A percentile compares a stretch with the other conserved stretches of the same genome.
phyloP scores from a whole-genome alignment of 2,888 invertebrate genomes.

The Laothoe populi region DNA sequence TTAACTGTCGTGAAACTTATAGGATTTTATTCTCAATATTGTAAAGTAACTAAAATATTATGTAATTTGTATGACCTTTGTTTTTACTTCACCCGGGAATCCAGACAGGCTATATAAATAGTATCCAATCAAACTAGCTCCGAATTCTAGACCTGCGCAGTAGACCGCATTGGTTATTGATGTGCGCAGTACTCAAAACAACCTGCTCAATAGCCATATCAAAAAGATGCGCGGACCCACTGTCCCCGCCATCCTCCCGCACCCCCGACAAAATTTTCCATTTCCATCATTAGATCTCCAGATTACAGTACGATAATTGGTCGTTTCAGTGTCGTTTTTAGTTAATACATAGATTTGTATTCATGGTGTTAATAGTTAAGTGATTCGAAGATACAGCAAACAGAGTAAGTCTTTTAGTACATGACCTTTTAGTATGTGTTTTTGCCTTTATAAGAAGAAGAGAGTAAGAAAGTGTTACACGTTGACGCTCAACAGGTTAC shows the following conservation, averaged over 20 bases:
- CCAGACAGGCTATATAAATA: background rate
- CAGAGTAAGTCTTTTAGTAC: background rate
- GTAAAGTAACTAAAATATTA: too few relatives aligned
- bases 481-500: conserved; percentile 4
- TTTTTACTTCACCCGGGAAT: background rate
- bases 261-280: background rate
- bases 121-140: conserved; percentile 3
- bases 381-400: background rate
- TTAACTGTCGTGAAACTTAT: too few relatives aligned
- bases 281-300: background rate
- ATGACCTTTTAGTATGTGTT: too few relatives aligned
- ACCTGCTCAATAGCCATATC: background rate
- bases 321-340: background rate
- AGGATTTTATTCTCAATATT: too few relatives aligned
- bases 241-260: background rate
- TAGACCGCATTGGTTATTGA: background rate
- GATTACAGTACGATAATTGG: background rate
- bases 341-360: background rate
- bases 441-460: too few relatives aligned
- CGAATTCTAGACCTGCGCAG: conserved; percentile 6
- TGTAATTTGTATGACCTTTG: background rate
- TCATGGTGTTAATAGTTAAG: background rate
- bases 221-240: background rate
- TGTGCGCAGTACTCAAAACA: background rate
- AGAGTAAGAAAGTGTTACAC: too few relatives aligned